Evolutionary conservation across 2,888 invertebrate genomes (phyloP).

Genomic region (Noctua janthe): DNA sequence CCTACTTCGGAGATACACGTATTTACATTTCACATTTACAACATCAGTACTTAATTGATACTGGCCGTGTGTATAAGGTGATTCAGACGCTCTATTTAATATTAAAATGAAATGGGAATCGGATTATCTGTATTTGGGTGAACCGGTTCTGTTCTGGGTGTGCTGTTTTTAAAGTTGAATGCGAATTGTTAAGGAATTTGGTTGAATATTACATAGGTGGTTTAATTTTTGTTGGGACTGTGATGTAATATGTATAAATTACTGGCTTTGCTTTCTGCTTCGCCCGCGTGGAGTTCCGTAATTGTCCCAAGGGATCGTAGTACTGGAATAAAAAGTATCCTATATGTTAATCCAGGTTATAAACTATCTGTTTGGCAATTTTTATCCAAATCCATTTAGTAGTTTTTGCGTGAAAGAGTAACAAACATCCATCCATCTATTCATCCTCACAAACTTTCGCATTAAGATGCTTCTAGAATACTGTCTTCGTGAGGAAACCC

Average conservation of each 20-base stretch:
- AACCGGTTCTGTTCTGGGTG: constrained; percentile 42
- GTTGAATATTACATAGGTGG: not conserved
- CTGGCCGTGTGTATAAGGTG: constrained; percentile 57
- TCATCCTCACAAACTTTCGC: no score
- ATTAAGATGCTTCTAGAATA: no score
- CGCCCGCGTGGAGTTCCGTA: no score
- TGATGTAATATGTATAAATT: not conserved
- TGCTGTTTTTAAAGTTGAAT: constrained; percentile 42
- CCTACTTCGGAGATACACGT: constrained; percentile 67
- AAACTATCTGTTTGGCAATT: no score
- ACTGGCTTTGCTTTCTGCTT: no score
- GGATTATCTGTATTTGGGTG: constrained; percentile 59
- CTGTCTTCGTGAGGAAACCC: no score
- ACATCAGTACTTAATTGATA: constrained; percentile 77
- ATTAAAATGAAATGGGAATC: constrained; percentile 56
- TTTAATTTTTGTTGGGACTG: not conserved
- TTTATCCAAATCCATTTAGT: no score
- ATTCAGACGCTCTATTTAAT: constrained; percentile 57
- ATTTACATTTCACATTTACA: constrained; percentile 79
- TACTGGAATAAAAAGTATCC: no score
- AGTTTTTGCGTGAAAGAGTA: no score
- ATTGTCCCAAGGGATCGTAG: no score
- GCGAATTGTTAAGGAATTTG: constrained; percentile 23
- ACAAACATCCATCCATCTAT: no score
- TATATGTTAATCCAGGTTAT: no score